phyloP scores from a whole-genome alignment of 2,113 vertebrate species.

The Aldabrachelys gigantea region DNA sequence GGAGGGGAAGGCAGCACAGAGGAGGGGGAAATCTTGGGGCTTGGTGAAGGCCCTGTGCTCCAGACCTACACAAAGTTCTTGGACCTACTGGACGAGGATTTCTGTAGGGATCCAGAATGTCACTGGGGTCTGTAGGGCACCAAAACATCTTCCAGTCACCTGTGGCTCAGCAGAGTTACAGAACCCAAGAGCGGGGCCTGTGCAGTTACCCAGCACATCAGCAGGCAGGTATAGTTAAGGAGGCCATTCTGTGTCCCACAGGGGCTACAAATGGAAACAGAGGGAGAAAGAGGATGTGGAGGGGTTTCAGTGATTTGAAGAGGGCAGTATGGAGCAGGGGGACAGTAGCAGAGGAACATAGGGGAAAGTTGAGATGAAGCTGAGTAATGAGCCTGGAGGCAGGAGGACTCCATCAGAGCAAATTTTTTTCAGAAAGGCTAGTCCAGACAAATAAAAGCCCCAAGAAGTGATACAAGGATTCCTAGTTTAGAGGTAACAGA shows the following conservation, averaged over 20 bases:
- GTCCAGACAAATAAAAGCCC: neutral
- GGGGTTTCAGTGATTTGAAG: neutral
- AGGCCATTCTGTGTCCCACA: neutral
- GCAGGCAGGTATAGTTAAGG: neutral
- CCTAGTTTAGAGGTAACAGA: neutral
- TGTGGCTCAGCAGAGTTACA: neutral
- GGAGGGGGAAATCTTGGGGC: neutral
- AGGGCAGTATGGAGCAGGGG: neutral
- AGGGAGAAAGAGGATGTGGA: neutral
- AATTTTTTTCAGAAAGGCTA: neutral
- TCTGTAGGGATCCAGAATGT: neutral
- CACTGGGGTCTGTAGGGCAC: neutral
- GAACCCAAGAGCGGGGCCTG: neutral
- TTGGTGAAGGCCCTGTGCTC: neutral
- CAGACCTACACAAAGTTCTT: neutral
- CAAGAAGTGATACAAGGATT: neutral
- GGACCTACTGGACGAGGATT: neutral
- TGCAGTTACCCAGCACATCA: neutral
- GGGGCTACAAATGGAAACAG: neutral
- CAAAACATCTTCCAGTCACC: fast-evolving
- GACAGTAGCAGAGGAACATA: neutral
- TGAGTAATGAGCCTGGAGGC: neutral
- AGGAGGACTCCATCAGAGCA: neutral
- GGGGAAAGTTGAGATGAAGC: neutral
- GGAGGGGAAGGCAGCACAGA: neutral